These are phyloP conservation scores for Coelopa pilipes DNA, from an alignment of 2,888 invertebrate genomes.

Conservation along the genomic window DNA sequence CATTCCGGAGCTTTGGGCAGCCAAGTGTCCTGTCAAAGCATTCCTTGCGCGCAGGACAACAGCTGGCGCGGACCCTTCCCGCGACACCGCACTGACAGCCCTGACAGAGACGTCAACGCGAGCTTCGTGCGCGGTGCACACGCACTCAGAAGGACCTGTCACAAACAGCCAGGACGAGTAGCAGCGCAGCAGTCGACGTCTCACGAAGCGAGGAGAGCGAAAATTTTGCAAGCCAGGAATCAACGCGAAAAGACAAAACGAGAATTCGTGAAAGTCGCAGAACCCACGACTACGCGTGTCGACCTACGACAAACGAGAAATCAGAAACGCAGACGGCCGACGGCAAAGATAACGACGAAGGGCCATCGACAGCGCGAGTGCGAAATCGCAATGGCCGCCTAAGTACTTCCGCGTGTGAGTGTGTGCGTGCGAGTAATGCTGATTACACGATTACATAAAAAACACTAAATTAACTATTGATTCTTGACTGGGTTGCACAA, in stretches of 20 bases:
- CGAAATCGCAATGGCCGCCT: conserved; percentile 21
- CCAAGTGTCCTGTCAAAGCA: too few species aligned
- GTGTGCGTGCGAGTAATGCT: conserved; percentile 8
- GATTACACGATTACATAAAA: conserved; percentile 34
- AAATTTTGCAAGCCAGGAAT: conserved; percentile 11
- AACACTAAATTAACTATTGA: conserved; percentile 26
- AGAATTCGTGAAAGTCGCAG: too few species aligned
- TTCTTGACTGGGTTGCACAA: conserved; percentile 27
- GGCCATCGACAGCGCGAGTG: neutral
- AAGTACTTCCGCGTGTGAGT: neutral
- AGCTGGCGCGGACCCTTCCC: neutral
- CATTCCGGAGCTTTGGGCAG: too few species aligned
- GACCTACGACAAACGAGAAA: neutral
- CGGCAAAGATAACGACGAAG: neutral
- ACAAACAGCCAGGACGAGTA: conserved; percentile 14
- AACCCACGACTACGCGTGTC: too few species aligned
- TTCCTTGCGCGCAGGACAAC: too few species aligned
- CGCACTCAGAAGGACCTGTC: conserved; percentile 14
- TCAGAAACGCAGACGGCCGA: neutral
- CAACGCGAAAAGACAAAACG: neutral
- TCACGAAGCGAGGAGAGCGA: neutral
- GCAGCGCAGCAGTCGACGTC: neutral
- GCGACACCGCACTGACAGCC: neutral
- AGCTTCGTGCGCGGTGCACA: neutral
- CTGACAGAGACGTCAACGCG: conserved; percentile 8